phyloP scores from a whole-genome alignment of 2,888 invertebrate species.

The Ennomos erosarius region DNA sequence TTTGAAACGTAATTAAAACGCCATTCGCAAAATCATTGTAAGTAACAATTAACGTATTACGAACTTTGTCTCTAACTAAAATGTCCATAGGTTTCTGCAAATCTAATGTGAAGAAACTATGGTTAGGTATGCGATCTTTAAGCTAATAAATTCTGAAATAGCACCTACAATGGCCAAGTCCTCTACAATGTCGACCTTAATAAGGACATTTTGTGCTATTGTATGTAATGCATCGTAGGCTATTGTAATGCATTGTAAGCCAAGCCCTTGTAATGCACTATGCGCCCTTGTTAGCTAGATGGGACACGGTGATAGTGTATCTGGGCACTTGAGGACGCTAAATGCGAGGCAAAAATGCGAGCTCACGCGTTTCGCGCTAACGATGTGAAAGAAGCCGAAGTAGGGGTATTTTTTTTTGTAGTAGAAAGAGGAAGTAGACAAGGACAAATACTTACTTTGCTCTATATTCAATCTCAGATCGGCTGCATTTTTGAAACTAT shows the following conservation, averaged over 20 bases:
- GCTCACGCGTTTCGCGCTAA: slow-evolving; percentile 20
- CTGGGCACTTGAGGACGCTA: slow-evolving; percentile 28
- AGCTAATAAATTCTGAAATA: slow-evolving; percentile 35
- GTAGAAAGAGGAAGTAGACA: no score
- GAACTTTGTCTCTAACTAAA: background rate
- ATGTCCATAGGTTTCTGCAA: background rate
- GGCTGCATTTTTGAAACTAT: no score
- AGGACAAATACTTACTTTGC: no score
- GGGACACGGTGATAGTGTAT: slow-evolving; percentile 38
- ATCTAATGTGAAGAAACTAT: slow-evolving; percentile 6
- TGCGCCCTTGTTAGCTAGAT: slow-evolving; percentile 41
- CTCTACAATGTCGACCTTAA: slow-evolving; percentile 28
- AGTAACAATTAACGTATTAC: no score
- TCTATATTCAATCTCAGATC: no score
- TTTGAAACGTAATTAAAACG: no score
- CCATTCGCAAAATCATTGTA: no score
- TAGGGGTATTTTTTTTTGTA: slow-evolving; percentile 2
- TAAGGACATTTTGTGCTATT: slow-evolving; percentile 40
- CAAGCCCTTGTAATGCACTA: slow-evolving; percentile 36
- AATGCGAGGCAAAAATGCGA: slow-evolving; percentile 36
- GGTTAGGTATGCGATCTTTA: slow-evolving; percentile 17
- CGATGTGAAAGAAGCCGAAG: slow-evolving; percentile 25
- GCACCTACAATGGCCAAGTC: slow-evolving; percentile 41
- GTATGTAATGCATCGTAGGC: slow-evolving; percentile 32
- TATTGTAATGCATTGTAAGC: slow-evolving; percentile 29